Evolutionary conservation across 2,888 invertebrate genomes (phyloP).

Genomic region (Drosophila acutilabella): DNA sequence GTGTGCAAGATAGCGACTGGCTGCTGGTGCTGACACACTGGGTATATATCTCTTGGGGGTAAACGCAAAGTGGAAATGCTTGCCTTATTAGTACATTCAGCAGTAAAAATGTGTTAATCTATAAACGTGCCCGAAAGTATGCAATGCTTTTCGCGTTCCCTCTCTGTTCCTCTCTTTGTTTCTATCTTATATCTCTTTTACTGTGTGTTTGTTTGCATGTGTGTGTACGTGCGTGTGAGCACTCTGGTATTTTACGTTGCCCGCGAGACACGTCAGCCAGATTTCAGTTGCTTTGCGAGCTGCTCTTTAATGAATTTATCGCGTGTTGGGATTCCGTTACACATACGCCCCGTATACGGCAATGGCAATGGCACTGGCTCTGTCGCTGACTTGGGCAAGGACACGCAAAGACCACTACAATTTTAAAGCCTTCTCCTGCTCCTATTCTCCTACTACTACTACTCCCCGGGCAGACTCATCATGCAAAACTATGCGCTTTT

Average conservation of each 20-base stretch:
- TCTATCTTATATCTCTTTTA: background rate
- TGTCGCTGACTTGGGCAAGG: constrained; percentile 28
- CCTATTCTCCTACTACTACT: constrained; percentile 2
- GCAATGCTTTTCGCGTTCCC: constrained; percentile 40
- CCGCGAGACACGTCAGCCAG: constrained; percentile 75
- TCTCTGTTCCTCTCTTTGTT: constrained; percentile 1
- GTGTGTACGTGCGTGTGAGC: constrained; percentile 36
- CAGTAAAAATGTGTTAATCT: constrained; percentile 81
- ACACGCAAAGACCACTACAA: constrained; percentile 55
- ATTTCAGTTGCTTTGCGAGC: constrained; percentile 63
- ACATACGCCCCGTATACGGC: constrained; percentile 68
- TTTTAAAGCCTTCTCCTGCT: constrained; percentile 37
- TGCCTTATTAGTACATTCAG: constrained; percentile 80
- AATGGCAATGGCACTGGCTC: background rate
- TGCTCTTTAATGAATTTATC: constrained; percentile 79
- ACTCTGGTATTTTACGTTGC: constrained; percentile 71
- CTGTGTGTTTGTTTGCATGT: constrained; percentile 20
- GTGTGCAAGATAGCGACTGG: constrained; percentile 53
- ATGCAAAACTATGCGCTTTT: constrained; percentile 69
- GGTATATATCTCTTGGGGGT: constrained; percentile 63
- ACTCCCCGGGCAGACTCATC: constrained; percentile 19
- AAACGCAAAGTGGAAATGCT: constrained; percentile 77
- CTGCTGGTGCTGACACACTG: constrained; percentile 34
- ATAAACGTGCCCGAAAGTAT: constrained; percentile 75
- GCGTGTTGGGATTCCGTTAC: constrained; percentile 77